Base-by-base conservation (phyloP, 2,888 invertebrate species). In the Melinaea marsaeus region DNA sequence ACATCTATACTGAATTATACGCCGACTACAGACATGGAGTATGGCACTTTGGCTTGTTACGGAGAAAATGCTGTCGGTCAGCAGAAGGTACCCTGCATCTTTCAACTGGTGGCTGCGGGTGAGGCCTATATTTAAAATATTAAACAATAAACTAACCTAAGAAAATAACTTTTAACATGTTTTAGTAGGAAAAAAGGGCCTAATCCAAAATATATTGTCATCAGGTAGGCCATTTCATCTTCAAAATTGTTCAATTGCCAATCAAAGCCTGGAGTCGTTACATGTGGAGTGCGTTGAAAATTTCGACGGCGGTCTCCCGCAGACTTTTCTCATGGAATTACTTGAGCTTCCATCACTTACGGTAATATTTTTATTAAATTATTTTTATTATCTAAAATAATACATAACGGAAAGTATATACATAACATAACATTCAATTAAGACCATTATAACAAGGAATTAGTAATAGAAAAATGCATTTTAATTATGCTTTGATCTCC, bases 1-100 rank as follows among this genome's bases (percentile, higher is more conserved):
- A 74, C 92, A 92, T 69, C 91, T 0, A 86, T 88, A 0, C 72
- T 88, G 0, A 95, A 96, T 90, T 97, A 97, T 84, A 97, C 96
- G 6, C 97, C 97, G 0, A 93, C 94, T 47, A 94, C 95, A 13
- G 97, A 97, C 84, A 93, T 96, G 92, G 97, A 97, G 88, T 97
- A 97, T 78, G 97, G 97, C 4, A 96, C 97, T 13, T 91, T 97
- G 67, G 94, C 96, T 63, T 97, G 97, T 84, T 97, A 95, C 92
- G 97, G 95, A 11, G 92, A 93, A 74, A 97, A 97, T 85, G 92
- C 94, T 37, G 95, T 97, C 62, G 97, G 97, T 22, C 92, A 93
- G 76, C 96, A 97, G 86, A 94, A 95, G 79, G 93, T 94, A 65
- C 96, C 97, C 0, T 97, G 97, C 80, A 92, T 96, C 75, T 97